A percentile compares a stretch with the other conserved stretches of the same genome.
Evolutionary conservation across 1,140 invertebrate species (phyloP).

Genomic region (Drosophila pallidifrons): DNA sequence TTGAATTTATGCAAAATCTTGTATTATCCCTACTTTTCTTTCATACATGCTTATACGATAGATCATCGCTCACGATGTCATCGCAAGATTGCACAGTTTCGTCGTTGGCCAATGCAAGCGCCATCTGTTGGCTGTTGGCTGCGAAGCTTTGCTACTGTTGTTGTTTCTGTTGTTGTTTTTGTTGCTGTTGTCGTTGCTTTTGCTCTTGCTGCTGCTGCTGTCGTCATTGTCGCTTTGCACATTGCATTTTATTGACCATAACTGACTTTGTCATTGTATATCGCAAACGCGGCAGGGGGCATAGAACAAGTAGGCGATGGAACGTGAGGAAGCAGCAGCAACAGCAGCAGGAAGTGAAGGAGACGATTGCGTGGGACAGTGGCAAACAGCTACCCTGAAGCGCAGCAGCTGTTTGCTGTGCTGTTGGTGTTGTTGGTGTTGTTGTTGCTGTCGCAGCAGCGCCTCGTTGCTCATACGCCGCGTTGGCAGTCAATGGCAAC

Average conservation of each 20-base stretch:
- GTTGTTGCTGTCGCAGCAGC: slow-evolving; percentile 20
- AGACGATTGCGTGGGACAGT: background rate
- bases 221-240: slow-evolving; percentile 70
- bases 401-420: slow-evolving; percentile 41
- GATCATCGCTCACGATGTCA: slow-evolving; percentile 28
- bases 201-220: slow-evolving; percentile 16
- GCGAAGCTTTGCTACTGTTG: slow-evolving; percentile 37
- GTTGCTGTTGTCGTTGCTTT: slow-evolving; percentile 15
- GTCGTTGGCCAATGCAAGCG: slow-evolving; percentile 36
- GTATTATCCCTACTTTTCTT: background rate
- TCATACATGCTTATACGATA: background rate
- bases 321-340: background rate
- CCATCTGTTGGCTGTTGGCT: slow-evolving; percentile 56
- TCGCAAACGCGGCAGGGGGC: slow-evolving; percentile 32
- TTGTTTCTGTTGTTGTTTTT: slow-evolving; percentile 4
- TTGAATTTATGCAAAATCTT: background rate
- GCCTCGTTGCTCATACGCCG: slow-evolving; percentile 70
- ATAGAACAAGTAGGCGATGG: background rate
- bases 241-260: slow-evolving; percentile 83
- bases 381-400: slow-evolving; percentile 25
- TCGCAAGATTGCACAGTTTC: slow-evolving; percentile 31
- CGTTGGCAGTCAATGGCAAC: slow-evolving; percentile 56
- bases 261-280: slow-evolving; percentile 77
- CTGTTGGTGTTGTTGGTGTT: slow-evolving; percentile 16
- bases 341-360: background rate